phyloP scores from a whole-genome alignment of 2,888 invertebrate species.

The Taenaris catops region DNA sequence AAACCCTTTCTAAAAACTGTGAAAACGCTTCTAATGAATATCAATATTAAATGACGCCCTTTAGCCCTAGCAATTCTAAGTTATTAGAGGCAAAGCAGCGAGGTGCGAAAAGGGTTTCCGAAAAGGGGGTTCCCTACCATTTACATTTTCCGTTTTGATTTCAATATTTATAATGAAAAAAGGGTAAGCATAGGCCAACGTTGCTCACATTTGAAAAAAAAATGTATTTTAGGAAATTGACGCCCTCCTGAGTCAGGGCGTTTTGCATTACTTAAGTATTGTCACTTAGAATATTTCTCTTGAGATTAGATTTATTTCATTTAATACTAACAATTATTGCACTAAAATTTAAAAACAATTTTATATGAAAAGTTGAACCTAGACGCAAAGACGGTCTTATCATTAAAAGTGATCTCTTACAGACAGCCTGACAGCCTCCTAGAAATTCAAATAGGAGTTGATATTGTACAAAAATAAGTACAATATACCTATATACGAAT shows the following conservation, averaged over 20 bases:
- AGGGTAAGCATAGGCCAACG: slow-evolving; percentile 13
- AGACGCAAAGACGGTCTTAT: no score
- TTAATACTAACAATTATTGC: no score
- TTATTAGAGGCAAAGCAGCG: slow-evolving; percentile 21
- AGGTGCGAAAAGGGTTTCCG: slow-evolving; percentile 16
- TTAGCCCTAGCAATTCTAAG: slow-evolving; percentile 20
- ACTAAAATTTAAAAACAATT: not conserved
- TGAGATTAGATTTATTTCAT: slow-evolving; percentile 2
- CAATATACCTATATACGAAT: no score
- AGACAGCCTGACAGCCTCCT: no score
- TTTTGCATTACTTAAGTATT: not conserved
- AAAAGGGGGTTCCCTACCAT: slow-evolving; percentile 17
- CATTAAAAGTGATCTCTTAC: no score
- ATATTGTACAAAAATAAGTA: no score
- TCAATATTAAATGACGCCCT: slow-evolving; percentile 27
- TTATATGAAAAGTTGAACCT: no score
- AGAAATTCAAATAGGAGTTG: no score
- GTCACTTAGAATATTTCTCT: slow-evolving; percentile 11
- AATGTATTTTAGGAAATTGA: slow-evolving; percentile 14
- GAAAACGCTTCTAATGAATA: slow-evolving; percentile 23
- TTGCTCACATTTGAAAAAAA: slow-evolving; percentile 19
- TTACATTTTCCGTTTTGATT: slow-evolving; percentile 15
- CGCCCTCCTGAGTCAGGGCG: not conserved
- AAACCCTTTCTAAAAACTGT: slow-evolving; percentile 16
- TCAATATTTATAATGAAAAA: slow-evolving; percentile 23